These are phyloP conservation scores for Paraplagusia blochii DNA, from an alignment of 2,113 vertebrate species.

Conservation along the genomic window DNA sequence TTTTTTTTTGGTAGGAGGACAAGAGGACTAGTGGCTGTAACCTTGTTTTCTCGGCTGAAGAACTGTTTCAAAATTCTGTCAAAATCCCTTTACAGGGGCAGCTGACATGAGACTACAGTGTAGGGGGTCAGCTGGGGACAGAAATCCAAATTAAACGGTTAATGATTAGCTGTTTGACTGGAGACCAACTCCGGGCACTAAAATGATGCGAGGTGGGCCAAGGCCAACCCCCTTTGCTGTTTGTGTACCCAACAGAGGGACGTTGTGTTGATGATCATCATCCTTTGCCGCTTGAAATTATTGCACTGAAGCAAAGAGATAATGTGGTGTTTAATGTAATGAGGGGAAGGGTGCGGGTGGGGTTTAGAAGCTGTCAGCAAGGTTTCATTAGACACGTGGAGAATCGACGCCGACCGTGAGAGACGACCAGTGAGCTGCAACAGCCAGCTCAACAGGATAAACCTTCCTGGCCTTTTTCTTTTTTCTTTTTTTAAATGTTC, in stretches of 20 bases:
- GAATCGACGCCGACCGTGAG: conserved; percentile 64
- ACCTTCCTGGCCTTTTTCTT: conserved; percentile 39
- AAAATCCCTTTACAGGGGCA: conserved; percentile 19
- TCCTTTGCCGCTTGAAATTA: conserved; percentile 56
- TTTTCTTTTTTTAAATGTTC: too few relatives aligned
- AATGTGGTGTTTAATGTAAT: conserved; percentile 51
- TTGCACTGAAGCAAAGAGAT: conserved; percentile 43
- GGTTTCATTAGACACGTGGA: conserved; percentile 63
- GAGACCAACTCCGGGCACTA: conserved; percentile 19
- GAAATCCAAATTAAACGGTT: conserved; percentile 54
- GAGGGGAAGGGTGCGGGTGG: conserved; percentile 29
- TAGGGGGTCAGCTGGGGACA: conserved; percentile 48
- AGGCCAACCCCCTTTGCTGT: conserved; percentile 37
- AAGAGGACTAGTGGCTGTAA: background rate
- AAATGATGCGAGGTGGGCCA: conserved; percentile 48
- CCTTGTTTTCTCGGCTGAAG: conserved; percentile 6
- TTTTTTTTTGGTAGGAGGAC: background rate
- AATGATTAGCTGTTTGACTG: conserved; percentile 59
- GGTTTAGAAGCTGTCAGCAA: conserved; percentile 52
- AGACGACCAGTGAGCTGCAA: conserved; percentile 46
- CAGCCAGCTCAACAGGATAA: conserved; percentile 50
- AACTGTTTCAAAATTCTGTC: conserved; percentile 22
- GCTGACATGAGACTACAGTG: conserved; percentile 27
- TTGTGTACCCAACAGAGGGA: conserved; percentile 22
- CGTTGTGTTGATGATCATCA: conserved; percentile 42